Evolutionary conservation across 1,140 invertebrate species (phyloP), one percentile per base, ranked within the genome.

Genomic region (Archivesica marissinica): DNA sequence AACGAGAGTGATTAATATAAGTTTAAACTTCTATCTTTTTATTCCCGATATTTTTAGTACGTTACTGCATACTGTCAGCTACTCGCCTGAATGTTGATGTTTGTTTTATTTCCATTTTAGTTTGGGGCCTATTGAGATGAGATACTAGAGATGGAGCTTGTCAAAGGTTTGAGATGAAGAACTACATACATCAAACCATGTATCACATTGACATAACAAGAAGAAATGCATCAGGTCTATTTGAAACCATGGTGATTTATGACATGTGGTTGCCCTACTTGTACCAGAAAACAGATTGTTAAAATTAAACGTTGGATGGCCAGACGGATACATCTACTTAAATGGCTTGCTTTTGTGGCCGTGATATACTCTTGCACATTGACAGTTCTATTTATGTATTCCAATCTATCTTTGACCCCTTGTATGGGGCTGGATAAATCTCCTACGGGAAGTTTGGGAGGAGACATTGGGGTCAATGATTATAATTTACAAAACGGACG

Each of bases 321-420:
- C 52, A 77, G 54, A 20, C 30, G n/a, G 20, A 61, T 77, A 35
- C 50, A 52, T 28, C 2, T 61, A 39, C 41, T 77, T 28, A 77
- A 77, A 77, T 54, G 47, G 33, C 56, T 77, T 23, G 35, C 28
- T 41, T 77, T 23, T 77, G 75, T 61, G 28, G 47, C 75, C 13
- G 47, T 77, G 2, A n/a, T 77, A 61, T 77, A 77, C 23, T 77
- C 75, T 6, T 2, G 2, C 20, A 54, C 75, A 20, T 17, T 77
- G 20, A 77, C 75, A 17, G 11, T 77, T 20, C n/a, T 77, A 3
- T 77, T 77, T 23, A 59, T 56, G 0, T 54, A 39, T 7, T 77
- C 25, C 30, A 77, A 41, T 20, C 47, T 38, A 25, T 17, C 74
- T 25, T 41, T 39, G 25, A 61, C 47, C 35, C 35, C 44, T 1